A percentile compares a stretch with the other conserved stretches of the same genome.
These are phyloP conservation scores for Tanytarsus gracilentus DNA, from an alignment of 2,888 invertebrate species.

Conservation along the genomic window DNA sequence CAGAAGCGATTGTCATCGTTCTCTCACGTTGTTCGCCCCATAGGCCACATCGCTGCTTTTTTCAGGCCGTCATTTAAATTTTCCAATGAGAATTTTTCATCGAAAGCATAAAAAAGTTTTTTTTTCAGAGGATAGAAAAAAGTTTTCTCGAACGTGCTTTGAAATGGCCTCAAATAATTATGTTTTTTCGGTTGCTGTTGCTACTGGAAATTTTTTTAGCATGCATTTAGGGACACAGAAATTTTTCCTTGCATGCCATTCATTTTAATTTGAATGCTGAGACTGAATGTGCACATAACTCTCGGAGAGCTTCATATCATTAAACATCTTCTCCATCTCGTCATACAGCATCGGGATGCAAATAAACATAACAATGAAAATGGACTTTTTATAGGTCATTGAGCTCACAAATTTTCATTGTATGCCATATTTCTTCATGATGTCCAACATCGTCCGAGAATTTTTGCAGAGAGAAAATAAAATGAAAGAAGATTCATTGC, in stretches of 20 bases:
- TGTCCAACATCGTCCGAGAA: too few relatives aligned
- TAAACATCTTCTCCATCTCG: neutral
- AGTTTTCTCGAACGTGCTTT: conserved; percentile 10
- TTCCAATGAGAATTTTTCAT: neutral
- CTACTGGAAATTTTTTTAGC: neutral
- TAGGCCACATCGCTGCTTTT: too few relatives aligned
- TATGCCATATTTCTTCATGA: too few relatives aligned
- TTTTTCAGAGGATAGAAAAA: neutral
- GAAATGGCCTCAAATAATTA: neutral
- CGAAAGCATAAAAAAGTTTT: neutral
- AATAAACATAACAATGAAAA: conserved; percentile 28
- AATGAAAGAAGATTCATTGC: too few relatives aligned
- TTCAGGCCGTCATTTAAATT: too few relatives aligned
- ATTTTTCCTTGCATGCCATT: too few relatives aligned
- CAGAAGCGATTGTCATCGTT: too few relatives aligned
- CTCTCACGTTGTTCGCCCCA: too few relatives aligned
- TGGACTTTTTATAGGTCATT: conserved; percentile 27
- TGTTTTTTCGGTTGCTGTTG: neutral
- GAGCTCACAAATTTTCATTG: neutral
- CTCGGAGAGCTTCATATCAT: neutral
- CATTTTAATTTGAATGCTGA: too few relatives aligned
- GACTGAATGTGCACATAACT: too few relatives aligned
- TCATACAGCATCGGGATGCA: conserved; percentile 1
- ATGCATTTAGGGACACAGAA: neutral
- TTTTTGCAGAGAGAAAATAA: too few relatives aligned